These are phyloP conservation scores for Cephalopterus ornatus DNA, from an alignment of 2,113 vertebrate genomes.

Conservation along the genomic window DNA sequence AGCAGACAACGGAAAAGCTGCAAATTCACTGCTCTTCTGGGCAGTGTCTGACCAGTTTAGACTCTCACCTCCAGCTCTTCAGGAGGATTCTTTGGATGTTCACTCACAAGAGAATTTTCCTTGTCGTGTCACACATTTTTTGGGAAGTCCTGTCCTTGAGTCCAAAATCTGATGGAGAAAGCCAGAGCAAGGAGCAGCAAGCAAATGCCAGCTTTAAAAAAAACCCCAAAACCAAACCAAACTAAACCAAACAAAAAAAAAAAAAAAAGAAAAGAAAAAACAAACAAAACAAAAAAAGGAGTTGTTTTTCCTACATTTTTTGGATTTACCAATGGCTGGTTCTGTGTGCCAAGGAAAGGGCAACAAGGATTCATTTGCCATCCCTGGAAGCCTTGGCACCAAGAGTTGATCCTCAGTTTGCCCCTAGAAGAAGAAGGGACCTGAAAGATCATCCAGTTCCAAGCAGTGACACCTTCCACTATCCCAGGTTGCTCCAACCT, in stretches of 20 bases:
- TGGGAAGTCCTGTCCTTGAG: neutral
- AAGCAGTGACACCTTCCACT: neutral
- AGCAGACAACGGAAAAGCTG: neutral
- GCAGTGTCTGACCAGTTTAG: neutral
- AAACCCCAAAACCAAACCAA: too few species aligned
- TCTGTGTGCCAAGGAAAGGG: neutral
- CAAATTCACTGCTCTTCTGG: too few species aligned
- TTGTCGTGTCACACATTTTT: too few species aligned
- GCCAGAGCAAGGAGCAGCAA: neutral
- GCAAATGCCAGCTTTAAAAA: neutral
- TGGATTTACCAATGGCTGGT: neutral
- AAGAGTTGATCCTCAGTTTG: neutral
- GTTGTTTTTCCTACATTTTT: neutral
- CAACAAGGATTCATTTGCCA: neutral
- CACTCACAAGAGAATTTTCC: neutral
- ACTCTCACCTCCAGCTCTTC: neutral
- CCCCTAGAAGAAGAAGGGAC: neutral
- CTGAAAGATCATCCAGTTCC: neutral
- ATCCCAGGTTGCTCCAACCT: rapidly evolving
- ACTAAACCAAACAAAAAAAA: too few species aligned
- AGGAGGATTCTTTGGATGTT: neutral
- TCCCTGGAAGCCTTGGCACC: neutral
- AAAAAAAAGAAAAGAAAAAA: too few species aligned
- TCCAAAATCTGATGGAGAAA: neutral
- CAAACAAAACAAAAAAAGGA: neutral